phyloP scores from a whole-genome alignment of 2,797 vertebrate species.

The Anas capensis region DNA sequence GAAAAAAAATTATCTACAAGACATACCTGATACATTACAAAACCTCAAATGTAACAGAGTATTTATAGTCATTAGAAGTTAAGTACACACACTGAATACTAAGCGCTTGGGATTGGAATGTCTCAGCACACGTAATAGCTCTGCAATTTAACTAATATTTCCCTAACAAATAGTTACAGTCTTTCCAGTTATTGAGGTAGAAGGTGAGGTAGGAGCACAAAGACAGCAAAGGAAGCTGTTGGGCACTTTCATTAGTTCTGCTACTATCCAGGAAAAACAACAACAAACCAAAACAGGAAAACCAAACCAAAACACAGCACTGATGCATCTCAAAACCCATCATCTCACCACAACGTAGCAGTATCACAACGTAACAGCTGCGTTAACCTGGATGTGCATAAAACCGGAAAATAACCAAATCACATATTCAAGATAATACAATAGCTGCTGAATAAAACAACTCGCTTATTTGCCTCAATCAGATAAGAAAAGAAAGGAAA shows the following conservation, averaged over 20 bases:
- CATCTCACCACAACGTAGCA: constrained; percentile 35
- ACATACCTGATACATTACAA: neutral
- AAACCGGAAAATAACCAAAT: constrained; percentile 52
- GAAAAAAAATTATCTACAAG: neutral
- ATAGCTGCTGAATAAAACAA: constrained; percentile 52
- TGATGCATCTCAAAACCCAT: constrained; percentile 44
- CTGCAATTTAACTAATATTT: constrained; percentile 34
- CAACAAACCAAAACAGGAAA: neutral
- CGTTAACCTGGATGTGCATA: constrained; percentile 50
- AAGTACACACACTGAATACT: neutral
- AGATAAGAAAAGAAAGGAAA: neutral
- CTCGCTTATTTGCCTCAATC: constrained; percentile 9
- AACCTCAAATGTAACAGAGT: neutral
- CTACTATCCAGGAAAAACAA: neutral
- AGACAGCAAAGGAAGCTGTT: constrained; percentile 7
- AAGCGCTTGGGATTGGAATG: constrained; percentile 10
- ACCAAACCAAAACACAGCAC: neutral
- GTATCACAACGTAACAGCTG: constrained; percentile 31
- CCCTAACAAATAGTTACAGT: constrained; percentile 26
- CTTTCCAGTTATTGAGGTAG: constrained; percentile 21
- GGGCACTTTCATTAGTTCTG: constrained; percentile 57
- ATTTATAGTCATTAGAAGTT: constrained; percentile 33
- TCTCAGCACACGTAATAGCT: constrained; percentile 1
- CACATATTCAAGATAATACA: constrained; percentile 36
- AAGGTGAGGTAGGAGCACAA: constrained; percentile 49